phyloP scores from a whole-genome alignment of 2,797 vertebrate genomes.

The Microctenopoma steveboyesi region DNA sequence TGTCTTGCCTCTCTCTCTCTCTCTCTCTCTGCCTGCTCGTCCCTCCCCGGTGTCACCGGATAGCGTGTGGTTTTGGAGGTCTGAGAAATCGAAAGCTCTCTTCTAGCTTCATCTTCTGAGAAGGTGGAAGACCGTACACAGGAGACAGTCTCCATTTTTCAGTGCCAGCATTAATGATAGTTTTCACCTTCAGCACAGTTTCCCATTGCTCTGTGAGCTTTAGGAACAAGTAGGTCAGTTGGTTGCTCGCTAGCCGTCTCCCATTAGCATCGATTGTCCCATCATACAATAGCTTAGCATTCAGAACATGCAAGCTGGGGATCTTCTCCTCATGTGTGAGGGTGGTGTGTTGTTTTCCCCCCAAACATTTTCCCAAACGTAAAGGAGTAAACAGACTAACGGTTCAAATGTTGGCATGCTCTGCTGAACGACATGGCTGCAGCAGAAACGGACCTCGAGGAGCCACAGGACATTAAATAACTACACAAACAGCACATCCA shows the following conservation, averaged over 20 bases:
- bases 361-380: no score
- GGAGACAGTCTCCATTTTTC: constrained; percentile 16
- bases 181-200: constrained; percentile 36
- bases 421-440: no score
- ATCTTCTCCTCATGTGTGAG: no score
- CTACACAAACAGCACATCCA: no score
- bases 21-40: constrained; percentile 2
- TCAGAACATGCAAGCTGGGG: no score
- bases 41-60: constrained; percentile 10
- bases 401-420: no score
- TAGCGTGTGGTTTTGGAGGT: constrained; percentile 45
- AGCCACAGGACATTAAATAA: no score
- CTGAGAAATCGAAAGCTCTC: constrained; percentile 43
- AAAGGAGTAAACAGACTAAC: no score
- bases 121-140: constrained; percentile 14
- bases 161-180: constrained; percentile 13
- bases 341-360: no score
- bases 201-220: background rate
- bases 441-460: no score
- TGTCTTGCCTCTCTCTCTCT: constrained; percentile 22
- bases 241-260: background rate
- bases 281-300: background rate
- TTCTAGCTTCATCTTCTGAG: constrained; percentile 6
- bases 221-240: background rate
- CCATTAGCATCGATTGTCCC: background rate